These are phyloP conservation scores for Trachelus troglodyta DNA, from an alignment of 2,888 invertebrate genomes.

Conservation along the genomic window DNA sequence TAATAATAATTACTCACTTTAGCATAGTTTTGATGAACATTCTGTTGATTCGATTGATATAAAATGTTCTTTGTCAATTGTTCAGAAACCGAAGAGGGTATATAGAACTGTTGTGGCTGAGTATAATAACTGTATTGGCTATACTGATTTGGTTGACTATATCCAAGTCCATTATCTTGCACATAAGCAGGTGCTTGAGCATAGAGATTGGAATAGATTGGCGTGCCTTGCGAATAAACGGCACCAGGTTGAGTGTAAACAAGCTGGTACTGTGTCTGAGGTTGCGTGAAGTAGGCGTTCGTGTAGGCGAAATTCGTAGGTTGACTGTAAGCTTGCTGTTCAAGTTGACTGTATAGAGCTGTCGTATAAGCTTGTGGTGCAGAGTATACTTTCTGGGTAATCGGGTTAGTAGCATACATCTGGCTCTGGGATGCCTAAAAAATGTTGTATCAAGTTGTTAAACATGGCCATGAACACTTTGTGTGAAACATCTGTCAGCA, in stretches of 20 bases:
- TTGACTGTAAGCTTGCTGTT: conserved; percentile 27
- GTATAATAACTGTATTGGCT: conserved; percentile 35
- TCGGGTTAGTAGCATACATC: conserved; percentile 8
- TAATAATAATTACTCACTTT: conserved; percentile 35
- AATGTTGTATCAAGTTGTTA: not conserved
- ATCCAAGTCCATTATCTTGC: conserved; percentile 47
- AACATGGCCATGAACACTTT: not conserved
- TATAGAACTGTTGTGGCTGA: conserved; percentile 31
- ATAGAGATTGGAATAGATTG: conserved; percentile 41
- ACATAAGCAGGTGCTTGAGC: conserved; percentile 43
- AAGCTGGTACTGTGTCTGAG: conserved; percentile 48
- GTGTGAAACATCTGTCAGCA: not conserved
- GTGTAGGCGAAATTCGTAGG: conserved; percentile 40
- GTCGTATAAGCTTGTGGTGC: conserved; percentile 12
- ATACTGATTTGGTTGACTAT: conserved; percentile 37
- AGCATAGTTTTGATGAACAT: conserved; percentile 41
- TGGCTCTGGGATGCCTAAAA: conserved; percentile 12
- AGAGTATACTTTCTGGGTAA: conserved; percentile 5
- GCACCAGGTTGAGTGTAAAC: conserved; percentile 49
- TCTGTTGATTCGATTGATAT: conserved; percentile 23
- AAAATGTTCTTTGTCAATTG: conserved; percentile 33
- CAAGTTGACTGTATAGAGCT: conserved; percentile 26
- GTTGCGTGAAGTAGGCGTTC: conserved; percentile 14
- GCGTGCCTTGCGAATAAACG: conserved; percentile 42
- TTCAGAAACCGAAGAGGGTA: conserved; percentile 34